phyloP scores from a whole-genome alignment of 2,888 invertebrate species.

The Melieria crassipennis region DNA sequence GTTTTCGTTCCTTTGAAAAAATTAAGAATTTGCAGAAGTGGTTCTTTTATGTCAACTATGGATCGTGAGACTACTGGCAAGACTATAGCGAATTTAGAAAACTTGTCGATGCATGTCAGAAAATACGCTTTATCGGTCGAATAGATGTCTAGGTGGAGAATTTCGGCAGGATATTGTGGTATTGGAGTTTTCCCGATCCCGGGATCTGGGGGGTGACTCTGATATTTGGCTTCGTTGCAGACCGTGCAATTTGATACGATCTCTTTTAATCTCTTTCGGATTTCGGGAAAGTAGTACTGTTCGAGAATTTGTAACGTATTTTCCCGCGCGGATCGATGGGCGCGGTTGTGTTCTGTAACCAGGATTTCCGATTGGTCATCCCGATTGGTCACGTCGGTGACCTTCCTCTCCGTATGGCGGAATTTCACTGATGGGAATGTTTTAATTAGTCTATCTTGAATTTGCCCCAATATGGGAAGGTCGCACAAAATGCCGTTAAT shows the following conservation, averaged over 20 bases:
- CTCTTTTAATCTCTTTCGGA: conserved; percentile 14
- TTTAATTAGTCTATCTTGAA: conserved; percentile 28
- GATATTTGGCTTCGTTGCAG: conserved; percentile 25
- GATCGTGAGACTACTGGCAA: too few species aligned
- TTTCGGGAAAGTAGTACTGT: conserved; percentile 28
- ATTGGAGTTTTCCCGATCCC: conserved; percentile 4
- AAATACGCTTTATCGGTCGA: conserved; percentile 5
- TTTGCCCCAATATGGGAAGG: conserved; percentile 16
- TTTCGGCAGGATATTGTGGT: conserved; percentile 3
- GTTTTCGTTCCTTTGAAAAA: conserved; percentile 25
- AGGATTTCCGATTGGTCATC: conserved; percentile 28
- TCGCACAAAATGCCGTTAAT: conserved; percentile 23
- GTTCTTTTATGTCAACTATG: neutral
- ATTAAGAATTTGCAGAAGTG: conserved; percentile 16
- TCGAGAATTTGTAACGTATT: conserved; percentile 21
- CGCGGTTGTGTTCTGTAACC: conserved; percentile 21
- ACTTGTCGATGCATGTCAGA: conserved; percentile 2
- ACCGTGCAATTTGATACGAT: conserved; percentile 26
- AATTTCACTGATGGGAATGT: conserved; percentile 39
- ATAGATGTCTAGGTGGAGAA: conserved; percentile 7
- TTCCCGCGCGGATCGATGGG: conserved; percentile 31
- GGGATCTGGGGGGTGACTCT: conserved; percentile 19
- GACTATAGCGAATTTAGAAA: conserved; percentile 18
- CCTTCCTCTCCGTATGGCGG: conserved; percentile 24
- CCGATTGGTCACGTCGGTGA: conserved; percentile 37